phyloP scores from a whole-genome alignment of 2,888 invertebrate species.

The Tanytarsus gracilentus region DNA sequence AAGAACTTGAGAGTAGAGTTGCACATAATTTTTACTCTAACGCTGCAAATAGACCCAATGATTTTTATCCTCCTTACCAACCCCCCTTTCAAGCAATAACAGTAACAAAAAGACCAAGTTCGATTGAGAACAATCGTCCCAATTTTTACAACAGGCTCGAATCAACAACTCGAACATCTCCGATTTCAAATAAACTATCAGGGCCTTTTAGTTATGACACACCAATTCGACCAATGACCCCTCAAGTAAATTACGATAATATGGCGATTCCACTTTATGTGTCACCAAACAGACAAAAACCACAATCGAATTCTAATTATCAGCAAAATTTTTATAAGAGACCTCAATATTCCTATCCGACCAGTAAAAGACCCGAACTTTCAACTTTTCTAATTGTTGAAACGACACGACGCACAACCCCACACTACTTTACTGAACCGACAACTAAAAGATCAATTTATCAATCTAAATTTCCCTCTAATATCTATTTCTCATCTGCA shows the following conservation, averaged over 20 bases:
- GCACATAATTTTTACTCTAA: neutral
- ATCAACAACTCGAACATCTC: neutral
- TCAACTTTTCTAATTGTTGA: conserved; percentile 29
- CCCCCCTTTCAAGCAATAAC: neutral
- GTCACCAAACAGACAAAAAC: conserved; percentile 34
- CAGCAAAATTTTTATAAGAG: conserved; percentile 32
- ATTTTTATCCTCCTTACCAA: conserved; percentile 14
- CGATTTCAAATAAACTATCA: conserved; percentile 24
- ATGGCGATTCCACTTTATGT: conserved; percentile 32
- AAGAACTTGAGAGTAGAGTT: conserved; percentile 2
- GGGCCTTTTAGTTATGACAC: conserved; percentile 31
- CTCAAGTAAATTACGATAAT: conserved; percentile 29
- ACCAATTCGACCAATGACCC: conserved; percentile 31
- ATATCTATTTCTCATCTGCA: too few relatives aligned
- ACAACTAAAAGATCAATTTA: neutral
- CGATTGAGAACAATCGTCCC: conserved; percentile 14
- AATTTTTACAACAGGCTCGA: neutral
- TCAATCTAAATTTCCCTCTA: conserved; percentile 7
- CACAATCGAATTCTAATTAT: conserved; percentile 41
- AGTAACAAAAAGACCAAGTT: conserved; percentile 20
- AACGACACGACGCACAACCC: conserved; percentile 30
- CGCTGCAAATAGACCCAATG: conserved; percentile 5
- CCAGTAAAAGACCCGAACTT: conserved; percentile 31
- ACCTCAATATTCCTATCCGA: conserved; percentile 34
- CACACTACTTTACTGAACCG: neutral